These are phyloP conservation scores for Plutella xylostella DNA, from an alignment of 2,888 invertebrate genomes.

Conservation along the genomic window DNA sequence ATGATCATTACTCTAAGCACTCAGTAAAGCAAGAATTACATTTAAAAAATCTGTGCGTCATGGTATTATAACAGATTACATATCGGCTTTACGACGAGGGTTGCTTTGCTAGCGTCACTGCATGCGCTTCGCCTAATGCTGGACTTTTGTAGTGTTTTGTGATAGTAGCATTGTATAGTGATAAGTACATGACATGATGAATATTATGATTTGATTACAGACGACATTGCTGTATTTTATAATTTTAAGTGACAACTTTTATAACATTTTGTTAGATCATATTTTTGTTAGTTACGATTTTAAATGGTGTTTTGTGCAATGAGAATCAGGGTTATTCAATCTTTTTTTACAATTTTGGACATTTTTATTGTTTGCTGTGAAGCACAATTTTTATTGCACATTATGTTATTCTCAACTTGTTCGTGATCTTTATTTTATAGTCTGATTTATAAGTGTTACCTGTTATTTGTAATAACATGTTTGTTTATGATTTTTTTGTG, in stretches of 20 bases:
- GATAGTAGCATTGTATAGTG: conserved; percentile 19
- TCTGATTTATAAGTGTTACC: conserved; percentile 55
- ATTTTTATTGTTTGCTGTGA: not conserved
- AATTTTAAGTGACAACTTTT: conserved; percentile 38
- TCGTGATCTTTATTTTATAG: conserved; percentile 36
- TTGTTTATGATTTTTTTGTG: too few relatives aligned
- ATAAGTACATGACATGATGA: conserved; percentile 26
- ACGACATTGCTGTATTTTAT: conserved; percentile 22
- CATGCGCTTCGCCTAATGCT: too few relatives aligned
- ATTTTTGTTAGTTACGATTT: conserved; percentile 36
- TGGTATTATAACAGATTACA: too few relatives aligned
- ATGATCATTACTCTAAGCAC: too few relatives aligned
- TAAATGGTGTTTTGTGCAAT: conserved; percentile 25
- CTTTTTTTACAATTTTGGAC: conserved; percentile 37
- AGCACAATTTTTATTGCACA: conserved; percentile 7
- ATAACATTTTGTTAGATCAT: conserved; percentile 37
- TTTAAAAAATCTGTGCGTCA: too few relatives aligned
- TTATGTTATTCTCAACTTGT: conserved; percentile 1
- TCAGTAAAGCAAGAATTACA: too few relatives aligned
- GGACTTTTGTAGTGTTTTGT: conserved; percentile 7
- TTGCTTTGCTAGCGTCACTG: too few relatives aligned
- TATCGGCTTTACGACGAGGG: too few relatives aligned
- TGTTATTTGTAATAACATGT: conserved; percentile 45
- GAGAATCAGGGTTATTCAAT: conserved; percentile 13
- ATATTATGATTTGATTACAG: not conserved